Evolutionary conservation across 2,797 vertebrate genomes (phyloP).

Genomic region (Parotocinclus haroldoi): DNA sequence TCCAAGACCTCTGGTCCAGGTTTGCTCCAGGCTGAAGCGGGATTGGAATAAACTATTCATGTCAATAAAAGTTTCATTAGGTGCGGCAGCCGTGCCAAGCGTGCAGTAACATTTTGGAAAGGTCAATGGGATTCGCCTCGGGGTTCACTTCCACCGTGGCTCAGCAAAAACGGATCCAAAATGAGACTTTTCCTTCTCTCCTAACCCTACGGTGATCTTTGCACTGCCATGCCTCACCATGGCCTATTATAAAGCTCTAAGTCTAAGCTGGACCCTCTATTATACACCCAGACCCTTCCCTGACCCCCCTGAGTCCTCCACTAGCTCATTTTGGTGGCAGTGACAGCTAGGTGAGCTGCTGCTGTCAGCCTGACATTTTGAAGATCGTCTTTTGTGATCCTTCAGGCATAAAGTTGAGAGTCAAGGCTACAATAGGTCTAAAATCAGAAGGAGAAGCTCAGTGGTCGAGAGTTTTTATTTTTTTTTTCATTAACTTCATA

Average conservation of each 20-base stretch:
- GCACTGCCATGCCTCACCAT: slow-evolving; percentile 27
- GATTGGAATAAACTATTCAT: slow-evolving; percentile 72
- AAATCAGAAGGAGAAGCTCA: slow-evolving; percentile 39
- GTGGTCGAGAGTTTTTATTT: slow-evolving; percentile 33
- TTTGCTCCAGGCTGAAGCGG: slow-evolving; percentile 61
- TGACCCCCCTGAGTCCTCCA: slow-evolving; percentile 50
- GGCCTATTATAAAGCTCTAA: slow-evolving; percentile 31
- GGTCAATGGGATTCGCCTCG: slow-evolving; percentile 64
- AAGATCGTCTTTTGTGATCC: slow-evolving; percentile 50
- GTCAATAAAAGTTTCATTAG: slow-evolving; percentile 79
- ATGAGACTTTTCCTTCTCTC: slow-evolving; percentile 41
- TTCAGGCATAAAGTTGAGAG: slow-evolving; percentile 36
- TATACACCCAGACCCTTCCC: slow-evolving; percentile 36
- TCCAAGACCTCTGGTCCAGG: slow-evolving; percentile 62
- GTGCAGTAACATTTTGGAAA: slow-evolving; percentile 78
- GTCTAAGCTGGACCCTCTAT: slow-evolving; percentile 16
- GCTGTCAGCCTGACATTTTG: slow-evolving; percentile 78
- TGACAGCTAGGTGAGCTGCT: slow-evolving; percentile 74
- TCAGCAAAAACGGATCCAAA: slow-evolving; percentile 54
- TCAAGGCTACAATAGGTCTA: slow-evolving; percentile 33
- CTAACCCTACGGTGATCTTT: slow-evolving; percentile 36
- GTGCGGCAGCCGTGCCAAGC: slow-evolving; percentile 68
- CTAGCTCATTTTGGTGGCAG: slow-evolving; percentile 50
- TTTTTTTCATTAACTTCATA: not conserved
- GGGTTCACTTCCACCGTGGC: slow-evolving; percentile 54